phyloP scores from a whole-genome alignment of 2,797 vertebrate genomes.

The Hoplostethus mediterraneus region DNA sequence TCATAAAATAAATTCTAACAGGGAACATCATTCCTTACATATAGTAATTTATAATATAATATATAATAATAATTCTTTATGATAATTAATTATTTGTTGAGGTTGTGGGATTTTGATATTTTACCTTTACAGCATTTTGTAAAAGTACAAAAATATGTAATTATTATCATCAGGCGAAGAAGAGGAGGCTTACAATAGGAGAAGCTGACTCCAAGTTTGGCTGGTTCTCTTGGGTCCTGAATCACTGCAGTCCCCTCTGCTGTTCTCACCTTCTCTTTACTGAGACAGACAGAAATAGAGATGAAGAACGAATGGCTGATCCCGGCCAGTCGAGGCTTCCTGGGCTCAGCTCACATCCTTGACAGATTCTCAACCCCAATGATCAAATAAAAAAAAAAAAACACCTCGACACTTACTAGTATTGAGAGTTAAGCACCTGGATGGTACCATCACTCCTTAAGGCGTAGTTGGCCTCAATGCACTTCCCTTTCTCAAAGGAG shows the following conservation, averaged over 20 bases:
- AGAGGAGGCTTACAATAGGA: constrained; percentile 86
- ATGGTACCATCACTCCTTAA: constrained; percentile 86
- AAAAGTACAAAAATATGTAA: no score
- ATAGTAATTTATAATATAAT: no score
- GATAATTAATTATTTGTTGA: no score
- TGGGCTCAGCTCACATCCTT: no score
- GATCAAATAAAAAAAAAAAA: neutral
- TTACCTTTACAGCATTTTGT: no score
- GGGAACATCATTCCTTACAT: no score
- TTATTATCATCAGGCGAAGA: neutral
- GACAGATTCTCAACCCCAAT: no score
- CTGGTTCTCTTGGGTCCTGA: constrained; percentile 80
- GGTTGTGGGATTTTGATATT: no score
- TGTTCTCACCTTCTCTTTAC: constrained; percentile 82
- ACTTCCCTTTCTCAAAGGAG: constrained; percentile 88
- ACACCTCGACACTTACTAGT: constrained; percentile 82
- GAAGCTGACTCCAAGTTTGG: constrained; percentile 90
- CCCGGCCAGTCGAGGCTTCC: neutral
- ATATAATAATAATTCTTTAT: no score
- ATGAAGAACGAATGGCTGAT: neutral
- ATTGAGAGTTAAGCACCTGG: constrained; percentile 83
- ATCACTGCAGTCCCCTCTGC: constrained; percentile 85
- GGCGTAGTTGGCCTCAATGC: constrained; percentile 88
- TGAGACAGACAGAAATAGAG: constrained; percentile 54
- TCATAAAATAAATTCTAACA: no score